Conservation (phyloP, 2,888 invertebrate genomes). For the Megamerina dolium region DNA sequence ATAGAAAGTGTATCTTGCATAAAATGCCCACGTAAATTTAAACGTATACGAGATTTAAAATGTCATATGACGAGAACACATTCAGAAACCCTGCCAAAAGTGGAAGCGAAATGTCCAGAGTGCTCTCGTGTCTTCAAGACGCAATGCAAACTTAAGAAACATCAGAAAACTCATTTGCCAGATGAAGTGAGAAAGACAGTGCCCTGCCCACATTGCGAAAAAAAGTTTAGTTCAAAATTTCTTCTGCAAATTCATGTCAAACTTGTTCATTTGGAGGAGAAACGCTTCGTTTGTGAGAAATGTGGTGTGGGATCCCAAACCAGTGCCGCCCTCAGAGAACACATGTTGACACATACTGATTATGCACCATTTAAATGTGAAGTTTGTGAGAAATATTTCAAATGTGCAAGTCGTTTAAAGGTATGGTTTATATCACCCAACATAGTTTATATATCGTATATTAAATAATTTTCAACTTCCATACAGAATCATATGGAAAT, state of each 20-base stretch:
- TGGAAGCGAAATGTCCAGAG: slow-evolving; percentile 1
- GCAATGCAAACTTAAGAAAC: slow-evolving; percentile 6
- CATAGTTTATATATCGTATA: neutral
- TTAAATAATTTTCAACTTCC: neutral
- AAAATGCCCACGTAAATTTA: slow-evolving; percentile 1
- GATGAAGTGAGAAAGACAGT: slow-evolving; percentile 18
- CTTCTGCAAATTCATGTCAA: slow-evolving; percentile 31
- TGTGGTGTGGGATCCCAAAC: slow-evolving; percentile 50
- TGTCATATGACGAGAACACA: slow-evolving; percentile 21
- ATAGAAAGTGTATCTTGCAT: neutral
- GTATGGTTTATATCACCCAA: neutral
- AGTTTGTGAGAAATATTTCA: slow-evolving; percentile 42
- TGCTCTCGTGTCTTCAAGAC: slow-evolving; percentile 13
- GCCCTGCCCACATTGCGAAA: slow-evolving; percentile 35
- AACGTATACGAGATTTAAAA: slow-evolving; percentile 7
- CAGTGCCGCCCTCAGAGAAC: slow-evolving; percentile 49
- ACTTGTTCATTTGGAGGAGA: slow-evolving; percentile 37
- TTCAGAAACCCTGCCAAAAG: neutral
- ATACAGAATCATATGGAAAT: slow-evolving; percentile 40
- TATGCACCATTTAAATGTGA: slow-evolving; percentile 36
- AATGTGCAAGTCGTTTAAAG: slow-evolving; percentile 31
- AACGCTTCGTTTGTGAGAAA: slow-evolving; percentile 50
- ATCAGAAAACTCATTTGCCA: slow-evolving; percentile 23
- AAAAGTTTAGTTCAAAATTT: slow-evolving; percentile 30
- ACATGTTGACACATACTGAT: slow-evolving; percentile 50